These are phyloP conservation scores for Pandemis heparana DNA, from an alignment of 2,888 invertebrate species.

Conservation along the genomic window DNA sequence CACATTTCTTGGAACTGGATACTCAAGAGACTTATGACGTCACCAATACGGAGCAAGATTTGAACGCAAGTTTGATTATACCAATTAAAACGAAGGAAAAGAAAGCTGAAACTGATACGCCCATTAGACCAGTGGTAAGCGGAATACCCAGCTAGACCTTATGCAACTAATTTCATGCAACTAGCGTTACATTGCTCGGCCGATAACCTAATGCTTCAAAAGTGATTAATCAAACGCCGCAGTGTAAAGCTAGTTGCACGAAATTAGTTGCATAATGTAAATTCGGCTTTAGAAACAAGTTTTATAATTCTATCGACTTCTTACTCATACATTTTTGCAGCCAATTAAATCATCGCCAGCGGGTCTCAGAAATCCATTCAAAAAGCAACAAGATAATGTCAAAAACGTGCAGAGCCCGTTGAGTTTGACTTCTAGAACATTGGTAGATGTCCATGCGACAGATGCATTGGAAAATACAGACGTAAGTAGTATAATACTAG, in stretches of 20 bases:
- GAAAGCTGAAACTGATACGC: conserved; percentile 64
- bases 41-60: conserved; percentile 64
- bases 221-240: too few relatives aligned
- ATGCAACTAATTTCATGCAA: too few relatives aligned
- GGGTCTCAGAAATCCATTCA: conserved; percentile 81
- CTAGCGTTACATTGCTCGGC: too few relatives aligned
- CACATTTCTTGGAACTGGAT: conserved; percentile 71
- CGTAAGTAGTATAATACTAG: conserved; percentile 59
- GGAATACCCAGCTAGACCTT: background rate
- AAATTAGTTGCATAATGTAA: too few relatives aligned
- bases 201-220: too few relatives aligned
- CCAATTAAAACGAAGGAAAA: conserved; percentile 72
- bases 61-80: conserved; percentile 77
- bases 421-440: conserved; percentile 71
- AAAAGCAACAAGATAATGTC: conserved; percentile 70
- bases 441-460: conserved; percentile 68
- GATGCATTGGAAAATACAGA: conserved; percentile 65
- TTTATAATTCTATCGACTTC: background rate
- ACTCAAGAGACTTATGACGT: conserved; percentile 76
- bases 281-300: background rate
- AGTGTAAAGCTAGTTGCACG: too few relatives aligned
- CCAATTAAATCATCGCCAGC: conserved; percentile 76
- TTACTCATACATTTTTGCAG: conserved; percentile 53
- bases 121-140: conserved; percentile 79
- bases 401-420: conserved; percentile 70